Evolutionary conservation across 2,113 vertebrate species (phyloP).

Genomic region (Ceratotherium simum): DNA sequence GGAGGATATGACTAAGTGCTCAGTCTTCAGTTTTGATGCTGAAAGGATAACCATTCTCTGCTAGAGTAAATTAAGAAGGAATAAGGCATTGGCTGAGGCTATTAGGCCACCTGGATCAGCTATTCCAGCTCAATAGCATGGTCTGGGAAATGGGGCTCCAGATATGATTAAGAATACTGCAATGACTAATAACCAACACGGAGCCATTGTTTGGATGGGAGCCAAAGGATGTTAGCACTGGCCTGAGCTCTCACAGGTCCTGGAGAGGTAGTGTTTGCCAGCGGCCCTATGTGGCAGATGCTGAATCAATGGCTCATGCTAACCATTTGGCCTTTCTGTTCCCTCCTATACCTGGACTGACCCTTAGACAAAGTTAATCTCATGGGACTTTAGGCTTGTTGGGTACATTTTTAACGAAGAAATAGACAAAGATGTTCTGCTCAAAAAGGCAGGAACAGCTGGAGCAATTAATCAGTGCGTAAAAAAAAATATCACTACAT

Average conservation of each 20-base stretch:
- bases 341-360: neutral
- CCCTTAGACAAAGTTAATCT: neutral
- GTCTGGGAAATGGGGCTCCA: neutral
- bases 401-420: neutral
- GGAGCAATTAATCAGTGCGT: neutral
- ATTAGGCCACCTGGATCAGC: neutral
- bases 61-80: neutral
- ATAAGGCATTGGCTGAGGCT: neutral
- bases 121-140: neutral
- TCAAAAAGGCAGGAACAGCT: neutral
- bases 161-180: neutral
- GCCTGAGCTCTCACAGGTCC: too few relatives aligned
- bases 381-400: neutral
- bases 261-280: neutral
- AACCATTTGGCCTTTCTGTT: neutral
- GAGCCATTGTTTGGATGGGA: neutral
- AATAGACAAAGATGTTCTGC: neutral
- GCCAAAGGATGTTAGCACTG: too few relatives aligned
- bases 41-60: neutral
- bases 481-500: neutral
- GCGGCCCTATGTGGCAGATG: too few relatives aligned
- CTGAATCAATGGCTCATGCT: neutral
- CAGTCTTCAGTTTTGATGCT: neutral
- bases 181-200: neutral
- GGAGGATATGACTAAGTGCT: too few relatives aligned